Evolutionary conservation across 2,888 invertebrate species (phyloP).

Genomic region (Xylota sylvarum): DNA sequence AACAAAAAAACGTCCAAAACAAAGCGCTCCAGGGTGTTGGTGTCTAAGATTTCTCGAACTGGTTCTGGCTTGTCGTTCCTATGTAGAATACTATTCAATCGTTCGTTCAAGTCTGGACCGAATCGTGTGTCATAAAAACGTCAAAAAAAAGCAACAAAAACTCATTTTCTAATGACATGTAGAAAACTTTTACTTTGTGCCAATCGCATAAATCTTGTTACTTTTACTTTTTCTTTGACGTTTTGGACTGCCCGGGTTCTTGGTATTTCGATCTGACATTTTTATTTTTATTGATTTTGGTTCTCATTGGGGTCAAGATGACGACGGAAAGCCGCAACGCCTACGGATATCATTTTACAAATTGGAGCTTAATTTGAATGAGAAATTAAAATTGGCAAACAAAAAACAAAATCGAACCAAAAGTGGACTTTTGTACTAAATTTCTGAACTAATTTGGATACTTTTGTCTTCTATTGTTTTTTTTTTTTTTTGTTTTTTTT

Average conservation of each 20-base stretch:
- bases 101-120: slow-evolving; percentile 5
- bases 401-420: too few species aligned
- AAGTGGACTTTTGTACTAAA: not conserved
- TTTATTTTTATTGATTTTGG: slow-evolving; percentile 16
- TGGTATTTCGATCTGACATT: not conserved
- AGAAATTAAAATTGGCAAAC: not conserved
- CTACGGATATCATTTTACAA: slow-evolving; percentile 18
- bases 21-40: slow-evolving; percentile 19
- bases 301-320: slow-evolving; percentile 7
- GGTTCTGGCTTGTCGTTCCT: slow-evolving; percentile 40
- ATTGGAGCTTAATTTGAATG: not conserved
- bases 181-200: slow-evolving; percentile 62
- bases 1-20: slow-evolving; percentile 12
- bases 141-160: slow-evolving; percentile 13
- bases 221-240: slow-evolving; percentile 64
- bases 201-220: slow-evolving; percentile 64
- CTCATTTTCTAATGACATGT: slow-evolving; percentile 55
- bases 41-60: slow-evolving; percentile 48
- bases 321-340: not conserved
- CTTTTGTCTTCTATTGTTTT: slow-evolving; percentile 1
- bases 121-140: slow-evolving; percentile 25
- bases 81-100: slow-evolving; percentile 32
- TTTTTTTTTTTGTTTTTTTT: too few species aligned
- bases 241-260: slow-evolving; percentile 33
- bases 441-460: slow-evolving; percentile 5